Base-by-base conservation (phyloP, 2,113 vertebrate genomes). In the Alces alces region DNA sequence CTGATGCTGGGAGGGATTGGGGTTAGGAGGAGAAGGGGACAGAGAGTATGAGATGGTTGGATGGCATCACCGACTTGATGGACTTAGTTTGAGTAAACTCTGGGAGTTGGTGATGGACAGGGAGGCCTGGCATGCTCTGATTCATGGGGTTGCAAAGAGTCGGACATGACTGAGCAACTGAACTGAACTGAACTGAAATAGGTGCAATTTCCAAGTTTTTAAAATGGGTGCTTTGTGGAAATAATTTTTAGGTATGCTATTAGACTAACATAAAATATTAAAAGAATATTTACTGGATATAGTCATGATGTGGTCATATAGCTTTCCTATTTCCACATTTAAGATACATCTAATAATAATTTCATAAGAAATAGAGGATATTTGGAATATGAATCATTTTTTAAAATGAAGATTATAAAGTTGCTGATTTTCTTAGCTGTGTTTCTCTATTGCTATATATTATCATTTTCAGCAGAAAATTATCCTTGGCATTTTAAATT, bases 401-500 rank as follows among this genome's bases (percentile, higher is more conserved):
- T 50, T 76, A 78, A 78, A 60, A 4, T 91, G 4, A 25, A 84
- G 3, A 57, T 13, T 21, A 76, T 76, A 54, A 93, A 60, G 4
- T 52, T 86, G 23, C n/a, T 86, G 45, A 82, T 84, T 95, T 87
- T 95, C 11, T 60, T 89, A 89, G 19, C 1, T 92, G 8, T 23
- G 5, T 85, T 96, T 95, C 33, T 78, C 1, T 47, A 39, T 66
- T 93, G 28, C 39, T 92, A 45, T 52, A 36, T 7, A 36, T 86
- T 80, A 86, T 52, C 15, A 93, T 80, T 95, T 82, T 2, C 64
- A 82, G 64, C 17, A 84, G 85, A 57, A 96, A 96, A 89, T 86
- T 92, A 58, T 52, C 66, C 88, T 50, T 91, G 94, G 85, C 19
- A 95, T 95, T 98, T 97, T 94, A 90, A 93, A 70, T 88, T 5